phyloP scores from a whole-genome alignment of 2,797 vertebrate species.

The Tolypeutes matacus region DNA sequence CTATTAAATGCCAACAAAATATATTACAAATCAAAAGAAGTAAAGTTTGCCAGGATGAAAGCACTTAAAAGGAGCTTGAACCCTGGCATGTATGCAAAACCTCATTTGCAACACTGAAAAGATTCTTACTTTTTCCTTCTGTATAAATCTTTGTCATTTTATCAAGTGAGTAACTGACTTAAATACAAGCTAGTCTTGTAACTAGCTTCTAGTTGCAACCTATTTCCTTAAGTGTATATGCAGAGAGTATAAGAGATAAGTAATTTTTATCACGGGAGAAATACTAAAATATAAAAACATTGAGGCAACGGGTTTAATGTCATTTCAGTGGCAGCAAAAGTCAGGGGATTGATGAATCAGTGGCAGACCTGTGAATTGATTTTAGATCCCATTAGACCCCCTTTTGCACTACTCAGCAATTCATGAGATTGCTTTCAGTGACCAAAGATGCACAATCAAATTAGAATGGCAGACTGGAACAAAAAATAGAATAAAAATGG shows the following conservation, averaged over 20 bases:
- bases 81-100: slow-evolving; percentile 68
- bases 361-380: slow-evolving; percentile 80
- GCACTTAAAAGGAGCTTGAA: slow-evolving; percentile 72
- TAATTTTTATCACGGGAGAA: slow-evolving; percentile 59
- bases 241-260: neutral
- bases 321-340: slow-evolving; percentile 66
- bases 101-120: slow-evolving; percentile 49
- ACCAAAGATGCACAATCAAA: slow-evolving; percentile 69
- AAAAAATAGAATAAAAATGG: slow-evolving; percentile 81
- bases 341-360: slow-evolving; percentile 55
- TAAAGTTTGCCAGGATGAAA: slow-evolving; percentile 64
- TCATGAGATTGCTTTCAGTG: slow-evolving; percentile 71
- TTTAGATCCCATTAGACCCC: slow-evolving; percentile 80
- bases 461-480: slow-evolving; percentile 76
- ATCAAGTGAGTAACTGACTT: neutral
- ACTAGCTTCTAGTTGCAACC: neutral
- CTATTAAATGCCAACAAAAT: slow-evolving; percentile 75
- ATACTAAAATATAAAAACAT: slow-evolving; percentile 39
- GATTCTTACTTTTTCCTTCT: slow-evolving; percentile 16
- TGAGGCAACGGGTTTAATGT: slow-evolving; percentile 64
- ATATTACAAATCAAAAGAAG: slow-evolving; percentile 73
- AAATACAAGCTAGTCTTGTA: slow-evolving; percentile 21
- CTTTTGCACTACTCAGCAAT: slow-evolving; percentile 79
- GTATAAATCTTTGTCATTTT: slow-evolving; percentile 12
- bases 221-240: neutral